These are phyloP conservation scores for Metopolophium dirhodum DNA, from an alignment of 1,140 invertebrate genomes.

Conservation along the genomic window DNA sequence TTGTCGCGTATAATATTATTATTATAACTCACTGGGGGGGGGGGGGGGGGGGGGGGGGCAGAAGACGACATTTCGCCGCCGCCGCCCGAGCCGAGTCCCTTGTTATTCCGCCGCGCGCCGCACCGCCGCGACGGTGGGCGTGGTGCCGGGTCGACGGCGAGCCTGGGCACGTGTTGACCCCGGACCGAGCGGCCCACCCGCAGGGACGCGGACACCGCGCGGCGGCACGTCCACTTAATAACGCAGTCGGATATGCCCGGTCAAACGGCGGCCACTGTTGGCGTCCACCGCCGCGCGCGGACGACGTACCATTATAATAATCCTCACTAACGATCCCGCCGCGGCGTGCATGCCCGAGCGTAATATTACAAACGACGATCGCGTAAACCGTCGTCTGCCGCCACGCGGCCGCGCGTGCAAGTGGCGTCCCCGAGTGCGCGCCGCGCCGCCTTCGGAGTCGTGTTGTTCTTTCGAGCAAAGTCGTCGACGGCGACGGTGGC, in stretches of 20 bases:
- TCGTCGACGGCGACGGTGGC: not conserved
- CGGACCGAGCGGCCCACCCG: not conserved
- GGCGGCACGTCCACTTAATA: conserved; percentile 47
- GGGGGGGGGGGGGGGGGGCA: no score
- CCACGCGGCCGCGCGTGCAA: not conserved
- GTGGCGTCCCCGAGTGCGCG: not conserved
- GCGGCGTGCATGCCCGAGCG: not conserved
- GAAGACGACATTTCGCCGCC: not conserved
- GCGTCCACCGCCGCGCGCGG: not conserved
- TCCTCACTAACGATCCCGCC: not conserved
- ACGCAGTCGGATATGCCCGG: not conserved
- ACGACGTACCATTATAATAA: not conserved
- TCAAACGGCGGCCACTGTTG: not conserved
- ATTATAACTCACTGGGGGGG: conserved; percentile 54
- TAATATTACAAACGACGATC: not conserved
- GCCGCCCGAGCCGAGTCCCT: not conserved
- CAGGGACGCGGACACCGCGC: conserved; percentile 16
- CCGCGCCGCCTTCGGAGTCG: not conserved
- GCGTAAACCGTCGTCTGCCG: not conserved
- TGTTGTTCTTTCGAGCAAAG: not conserved
- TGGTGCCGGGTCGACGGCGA: not conserved
- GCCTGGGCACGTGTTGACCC: conserved; percentile 40
- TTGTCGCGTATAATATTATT: not conserved
- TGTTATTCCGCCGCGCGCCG: not conserved
- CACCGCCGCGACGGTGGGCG: not conserved